These are phyloP conservation scores for Metaphire vulgaris DNA, from an alignment of 1,140 invertebrate genomes.

Conservation along the genomic window DNA sequence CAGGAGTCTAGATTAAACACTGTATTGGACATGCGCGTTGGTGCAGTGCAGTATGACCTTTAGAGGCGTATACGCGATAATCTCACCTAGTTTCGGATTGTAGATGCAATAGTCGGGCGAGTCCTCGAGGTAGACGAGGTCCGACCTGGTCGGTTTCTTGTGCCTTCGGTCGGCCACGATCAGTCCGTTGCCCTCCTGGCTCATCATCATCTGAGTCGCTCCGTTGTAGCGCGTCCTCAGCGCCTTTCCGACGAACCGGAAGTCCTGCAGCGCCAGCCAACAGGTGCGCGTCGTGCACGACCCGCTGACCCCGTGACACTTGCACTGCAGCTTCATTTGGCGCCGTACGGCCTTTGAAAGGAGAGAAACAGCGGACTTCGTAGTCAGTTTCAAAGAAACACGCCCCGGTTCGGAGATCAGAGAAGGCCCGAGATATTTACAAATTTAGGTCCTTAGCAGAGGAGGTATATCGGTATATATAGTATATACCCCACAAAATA, in stretches of 20 bases:
- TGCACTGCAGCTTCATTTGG: conserved; percentile 82
- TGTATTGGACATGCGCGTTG: too few relatives aligned
- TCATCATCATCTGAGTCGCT: conserved; percentile 64
- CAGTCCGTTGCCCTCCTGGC: conserved; percentile 38
- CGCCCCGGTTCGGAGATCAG: too few relatives aligned
- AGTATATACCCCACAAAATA: too few relatives aligned
- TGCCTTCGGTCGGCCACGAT: conserved; percentile 58
- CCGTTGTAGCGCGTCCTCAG: conserved; percentile 75
- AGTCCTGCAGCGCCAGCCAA: conserved; percentile 75
- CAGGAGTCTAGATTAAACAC: too few relatives aligned
- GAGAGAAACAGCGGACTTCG: too few relatives aligned
- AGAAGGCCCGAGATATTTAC: too few relatives aligned
- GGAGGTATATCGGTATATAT: too few relatives aligned
- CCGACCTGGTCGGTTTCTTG: conserved; percentile 72
- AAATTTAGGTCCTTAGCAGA: too few relatives aligned
- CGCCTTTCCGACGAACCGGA: conserved; percentile 63
- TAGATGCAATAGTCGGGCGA: conserved; percentile 84
- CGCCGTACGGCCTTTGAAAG: conserved; percentile 81
- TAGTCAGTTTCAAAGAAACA: too few relatives aligned
- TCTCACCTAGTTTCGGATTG: conserved; percentile 39
- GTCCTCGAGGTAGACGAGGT: conserved; percentile 77
- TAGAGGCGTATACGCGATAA: too few relatives aligned
- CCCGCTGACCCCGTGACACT: conserved; percentile 92
- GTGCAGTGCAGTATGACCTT: too few relatives aligned
- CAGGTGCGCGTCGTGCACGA: conserved; percentile 89